These are phyloP conservation scores for Drymodes brunneopygia DNA, from an alignment of 2,113 vertebrate genomes.

Conservation along the genomic window DNA sequence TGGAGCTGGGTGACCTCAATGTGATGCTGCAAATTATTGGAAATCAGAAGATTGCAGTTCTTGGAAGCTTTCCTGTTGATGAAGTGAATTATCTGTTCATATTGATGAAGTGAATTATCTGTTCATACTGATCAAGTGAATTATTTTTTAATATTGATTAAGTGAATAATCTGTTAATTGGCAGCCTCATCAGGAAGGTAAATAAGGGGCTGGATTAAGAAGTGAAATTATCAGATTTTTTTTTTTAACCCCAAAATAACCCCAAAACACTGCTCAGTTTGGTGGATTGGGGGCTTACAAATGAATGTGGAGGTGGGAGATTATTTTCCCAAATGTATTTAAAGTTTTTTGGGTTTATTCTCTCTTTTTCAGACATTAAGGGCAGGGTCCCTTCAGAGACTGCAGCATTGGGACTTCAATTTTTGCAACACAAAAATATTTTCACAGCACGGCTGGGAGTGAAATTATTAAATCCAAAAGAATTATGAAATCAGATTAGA, in stretches of 20 bases:
- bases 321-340: not conserved
- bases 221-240: constrained; percentile 5
- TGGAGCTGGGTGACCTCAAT: not conserved
- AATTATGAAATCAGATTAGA: not conserved
- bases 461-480: not conserved
- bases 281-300: not conserved
- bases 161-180: constrained; percentile 34
- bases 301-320: not conserved
- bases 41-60: constrained; percentile 37
- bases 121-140: constrained; percentile 26
- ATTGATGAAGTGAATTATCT: too few relatives aligned
- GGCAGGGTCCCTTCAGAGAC: not conserved
- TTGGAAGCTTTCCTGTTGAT: constrained; percentile 10
- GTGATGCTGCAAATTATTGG: constrained; percentile 41
- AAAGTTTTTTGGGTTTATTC: not conserved
- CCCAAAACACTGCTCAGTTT: not conserved
- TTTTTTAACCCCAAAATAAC: not conserved
- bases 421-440: not conserved
- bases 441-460: not conserved
- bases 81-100: not conserved
- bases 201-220: constrained; percentile 11
- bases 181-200: constrained; percentile 36
- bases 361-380: not conserved
- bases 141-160: constrained; percentile 1
- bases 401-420: not conserved